Percentiles rank a stretch among this genome's conserved stretches.
phyloP scores from a whole-genome alignment of 2,888 invertebrate genomes.

The Lycophotia porphyrea region DNA sequence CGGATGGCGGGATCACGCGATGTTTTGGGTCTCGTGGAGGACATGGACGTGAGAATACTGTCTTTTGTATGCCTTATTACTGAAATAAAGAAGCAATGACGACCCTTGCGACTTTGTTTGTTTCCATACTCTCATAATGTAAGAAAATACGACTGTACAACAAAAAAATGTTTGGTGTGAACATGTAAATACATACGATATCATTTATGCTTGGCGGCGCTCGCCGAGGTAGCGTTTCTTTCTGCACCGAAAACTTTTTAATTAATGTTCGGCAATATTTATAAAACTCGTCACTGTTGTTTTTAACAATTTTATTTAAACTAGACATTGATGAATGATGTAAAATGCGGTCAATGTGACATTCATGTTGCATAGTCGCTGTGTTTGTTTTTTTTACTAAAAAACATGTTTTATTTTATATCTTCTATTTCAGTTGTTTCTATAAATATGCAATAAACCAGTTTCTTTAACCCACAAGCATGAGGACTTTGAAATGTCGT shows the following conservation, averaged over 20 bases:
- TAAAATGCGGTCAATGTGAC: constrained; percentile 38
- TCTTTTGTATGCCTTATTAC: constrained; percentile 61
- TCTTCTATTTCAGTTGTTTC: not conserved
- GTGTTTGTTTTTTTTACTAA: constrained; percentile 18
- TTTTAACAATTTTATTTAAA: constrained; percentile 29
- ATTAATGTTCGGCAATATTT: constrained; percentile 35
- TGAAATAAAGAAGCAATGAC: constrained; percentile 45
- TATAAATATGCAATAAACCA: constrained; percentile 4
- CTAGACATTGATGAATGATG: constrained; percentile 36
- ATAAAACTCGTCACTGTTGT: constrained; percentile 15
- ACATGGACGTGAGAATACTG: constrained; percentile 57
- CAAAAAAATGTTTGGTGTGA: constrained; percentile 22
- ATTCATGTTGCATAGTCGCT: constrained; percentile 28
- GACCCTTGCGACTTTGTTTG: constrained; percentile 50
- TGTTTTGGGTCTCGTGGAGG: constrained; percentile 62
- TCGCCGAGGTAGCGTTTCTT: constrained; percentile 1
- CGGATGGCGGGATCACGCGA: constrained; percentile 65
- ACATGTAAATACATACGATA: constrained; percentile 44
- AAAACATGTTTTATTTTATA: not conserved
- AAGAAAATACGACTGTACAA: constrained; percentile 25
- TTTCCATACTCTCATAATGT: constrained; percentile 40
- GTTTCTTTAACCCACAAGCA: not conserved
- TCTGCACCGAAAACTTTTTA: constrained; percentile 37
- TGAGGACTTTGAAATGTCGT: not conserved
- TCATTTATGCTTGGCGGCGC: constrained; percentile 17